phyloP scores from a whole-genome alignment of 1,140 invertebrate species.

The Agrilus planipennis region DNA sequence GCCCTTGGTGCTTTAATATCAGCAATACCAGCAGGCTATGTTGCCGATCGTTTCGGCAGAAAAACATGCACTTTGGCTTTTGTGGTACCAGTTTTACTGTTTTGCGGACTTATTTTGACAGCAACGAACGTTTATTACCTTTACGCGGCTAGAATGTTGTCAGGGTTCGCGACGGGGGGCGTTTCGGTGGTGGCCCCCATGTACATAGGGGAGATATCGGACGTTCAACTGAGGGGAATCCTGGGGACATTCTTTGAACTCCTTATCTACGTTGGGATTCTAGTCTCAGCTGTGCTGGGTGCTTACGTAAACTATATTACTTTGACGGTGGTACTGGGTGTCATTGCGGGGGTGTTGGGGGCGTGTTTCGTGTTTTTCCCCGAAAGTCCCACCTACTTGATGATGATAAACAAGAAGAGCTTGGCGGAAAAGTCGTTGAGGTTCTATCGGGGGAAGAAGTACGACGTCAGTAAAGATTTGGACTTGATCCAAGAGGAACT shows the following conservation, averaged over 20 bases:
- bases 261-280: constrained; percentile 49
- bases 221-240: constrained; percentile 52
- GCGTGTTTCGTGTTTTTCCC: constrained; percentile 49
- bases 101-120: constrained; percentile 59
- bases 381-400: constrained; percentile 48
- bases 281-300: constrained; percentile 43
- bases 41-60: constrained; percentile 7
- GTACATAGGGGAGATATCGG: constrained; percentile 61
- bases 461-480: constrained; percentile 31
- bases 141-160: constrained; percentile 56
- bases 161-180: constrained; percentile 49
- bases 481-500: constrained; percentile 15
- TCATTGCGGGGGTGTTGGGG: constrained; percentile 46
- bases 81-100: constrained; percentile 56
- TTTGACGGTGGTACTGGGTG: constrained; percentile 43
- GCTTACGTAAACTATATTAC: constrained; percentile 32
- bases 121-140: constrained; percentile 44
- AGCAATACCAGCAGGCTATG: constrained; percentile 55
- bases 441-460: constrained; percentile 48
- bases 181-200: constrained; percentile 53
- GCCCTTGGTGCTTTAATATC: constrained; percentile 61
- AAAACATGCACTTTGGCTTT: constrained; percentile 36
- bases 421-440: constrained; percentile 51
- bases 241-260: constrained; percentile 57
- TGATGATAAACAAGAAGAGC: constrained; percentile 43